Conservation (phyloP, 2,113 vertebrate species). For the rabbit (Oryctolagus cuniculus) region DNA sequence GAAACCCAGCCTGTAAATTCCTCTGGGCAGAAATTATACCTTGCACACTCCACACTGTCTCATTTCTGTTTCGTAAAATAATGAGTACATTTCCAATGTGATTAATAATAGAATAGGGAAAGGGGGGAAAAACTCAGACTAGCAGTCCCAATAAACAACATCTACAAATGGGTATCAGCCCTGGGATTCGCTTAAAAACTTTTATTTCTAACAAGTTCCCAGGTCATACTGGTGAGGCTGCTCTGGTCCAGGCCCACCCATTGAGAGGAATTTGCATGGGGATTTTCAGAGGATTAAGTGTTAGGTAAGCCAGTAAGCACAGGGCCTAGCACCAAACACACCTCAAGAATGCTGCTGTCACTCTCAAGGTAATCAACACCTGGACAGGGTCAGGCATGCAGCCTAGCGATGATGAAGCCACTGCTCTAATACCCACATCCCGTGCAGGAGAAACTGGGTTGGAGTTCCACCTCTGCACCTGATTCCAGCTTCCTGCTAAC, state of each 20-base stretch:
- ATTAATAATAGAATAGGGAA: constrained; percentile 72
- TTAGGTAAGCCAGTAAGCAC: background rate
- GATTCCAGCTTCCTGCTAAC: no score
- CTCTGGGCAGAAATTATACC: constrained; percentile 74
- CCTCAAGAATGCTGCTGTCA: background rate
- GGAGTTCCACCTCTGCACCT: no score
- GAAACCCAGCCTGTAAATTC: constrained; percentile 63
- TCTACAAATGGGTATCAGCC: background rate
- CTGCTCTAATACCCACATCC: no score
- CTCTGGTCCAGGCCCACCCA: background rate
- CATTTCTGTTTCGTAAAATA: constrained; percentile 73
- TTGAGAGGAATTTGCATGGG: background rate
- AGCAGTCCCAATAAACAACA: constrained; percentile 3
- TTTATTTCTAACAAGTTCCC: constrained; percentile 13
- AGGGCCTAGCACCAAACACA: background rate
- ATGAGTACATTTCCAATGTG: constrained; percentile 66
- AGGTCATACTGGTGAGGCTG: background rate
- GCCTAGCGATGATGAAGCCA: no score
- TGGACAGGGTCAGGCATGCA: no score
- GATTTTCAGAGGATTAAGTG: background rate
- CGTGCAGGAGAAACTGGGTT: no score
- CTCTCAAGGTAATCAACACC: no score
- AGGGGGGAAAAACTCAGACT: background rate
- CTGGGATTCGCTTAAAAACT: background rate
- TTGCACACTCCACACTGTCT: constrained; percentile 15